phyloP scores from a whole-genome alignment of 1,140 invertebrate species.

The Lepidurus apus region DNA sequence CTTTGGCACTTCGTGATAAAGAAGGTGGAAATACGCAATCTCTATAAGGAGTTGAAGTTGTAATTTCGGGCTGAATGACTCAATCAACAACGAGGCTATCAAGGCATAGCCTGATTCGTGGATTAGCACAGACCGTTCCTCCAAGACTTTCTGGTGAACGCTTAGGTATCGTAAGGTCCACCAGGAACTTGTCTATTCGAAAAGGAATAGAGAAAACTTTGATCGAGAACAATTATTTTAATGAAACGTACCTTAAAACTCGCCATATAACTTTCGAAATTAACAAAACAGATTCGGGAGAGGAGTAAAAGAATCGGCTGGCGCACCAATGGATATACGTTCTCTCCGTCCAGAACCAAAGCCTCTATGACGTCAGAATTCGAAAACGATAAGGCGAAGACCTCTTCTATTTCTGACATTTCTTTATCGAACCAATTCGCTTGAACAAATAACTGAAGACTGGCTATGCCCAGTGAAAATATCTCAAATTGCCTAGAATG shows the following conservation, averaged over 20 bases:
- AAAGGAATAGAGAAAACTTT: slow-evolving; percentile 20
- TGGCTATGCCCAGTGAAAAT: slow-evolving; percentile 51
- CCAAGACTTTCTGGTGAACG: slow-evolving; percentile 66
- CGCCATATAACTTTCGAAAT: slow-evolving; percentile 44
- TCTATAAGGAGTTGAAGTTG: slow-evolving; percentile 64
- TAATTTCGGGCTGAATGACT: slow-evolving; percentile 37
- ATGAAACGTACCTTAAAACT: slow-evolving; percentile 38
- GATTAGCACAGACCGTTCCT: slow-evolving; percentile 62
- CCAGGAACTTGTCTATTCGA: slow-evolving; percentile 54
- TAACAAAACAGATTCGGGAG: slow-evolving; percentile 58
- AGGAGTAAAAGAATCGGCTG: slow-evolving; percentile 60
- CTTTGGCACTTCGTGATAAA: slow-evolving; percentile 64
- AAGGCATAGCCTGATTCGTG: slow-evolving; percentile 42
- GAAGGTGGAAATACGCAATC: slow-evolving; percentile 63
- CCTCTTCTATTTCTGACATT: slow-evolving; percentile 34
- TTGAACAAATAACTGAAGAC: slow-evolving; percentile 67
- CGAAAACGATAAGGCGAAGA: background rate
- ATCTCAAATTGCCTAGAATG: slow-evolving; percentile 39
- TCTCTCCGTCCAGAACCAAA: slow-evolving; percentile 43
- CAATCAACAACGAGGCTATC: slow-evolving; percentile 31
- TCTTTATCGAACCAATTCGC: slow-evolving; percentile 74
- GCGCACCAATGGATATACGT: slow-evolving; percentile 51
- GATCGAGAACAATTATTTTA: slow-evolving; percentile 13
- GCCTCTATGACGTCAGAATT: slow-evolving; percentile 37
- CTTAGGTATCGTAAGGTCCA: slow-evolving; percentile 65